These are phyloP conservation scores for Trachelus stipa DNA, from an alignment of 2,888 invertebrate species.

Conservation along the genomic window DNA sequence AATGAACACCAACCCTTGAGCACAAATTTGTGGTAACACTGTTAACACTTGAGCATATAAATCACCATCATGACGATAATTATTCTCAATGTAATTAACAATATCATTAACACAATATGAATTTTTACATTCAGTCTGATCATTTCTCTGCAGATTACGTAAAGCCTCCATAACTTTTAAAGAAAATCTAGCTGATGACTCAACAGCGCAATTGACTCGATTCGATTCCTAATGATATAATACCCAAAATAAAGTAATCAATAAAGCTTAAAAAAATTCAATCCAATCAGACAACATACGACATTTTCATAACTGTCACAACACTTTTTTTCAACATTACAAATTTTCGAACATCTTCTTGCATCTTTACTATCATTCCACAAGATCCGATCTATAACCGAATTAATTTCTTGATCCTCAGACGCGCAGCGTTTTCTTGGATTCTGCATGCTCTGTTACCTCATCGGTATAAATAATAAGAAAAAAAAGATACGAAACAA, in stretches of 20 bases:
- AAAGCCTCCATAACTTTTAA: constrained; percentile 50
- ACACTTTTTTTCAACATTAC: too few relatives aligned
- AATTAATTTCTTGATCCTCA: constrained; percentile 5
- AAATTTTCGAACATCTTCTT: too few relatives aligned
- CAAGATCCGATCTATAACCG: constrained; percentile 20
- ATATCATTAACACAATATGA: constrained; percentile 40
- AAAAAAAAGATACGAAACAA: too few relatives aligned
- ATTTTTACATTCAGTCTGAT: constrained; percentile 2
- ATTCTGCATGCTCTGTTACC: too few relatives aligned
- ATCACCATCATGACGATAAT: constrained; percentile 46
- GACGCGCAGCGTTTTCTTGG: too few relatives aligned
- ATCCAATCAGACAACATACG: too few relatives aligned
- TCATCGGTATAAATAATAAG: too few relatives aligned
- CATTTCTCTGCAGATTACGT: constrained; percentile 35
- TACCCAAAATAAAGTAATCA: too few relatives aligned
- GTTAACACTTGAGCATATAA: constrained; percentile 50
- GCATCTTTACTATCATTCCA: constrained; percentile 9
- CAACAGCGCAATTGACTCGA: constrained; percentile 24
- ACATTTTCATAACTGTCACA: too few relatives aligned
- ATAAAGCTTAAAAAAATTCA: too few relatives aligned
- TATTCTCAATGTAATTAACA: constrained; percentile 34
- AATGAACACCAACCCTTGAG: constrained; percentile 45
- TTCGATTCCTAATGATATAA: too few relatives aligned
- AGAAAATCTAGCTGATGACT: constrained; percentile 42
- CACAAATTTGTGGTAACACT: constrained; percentile 39